Evolutionary conservation across 2,888 invertebrate genomes (phyloP).

Genomic region (Xanthorhoe designata): DNA sequence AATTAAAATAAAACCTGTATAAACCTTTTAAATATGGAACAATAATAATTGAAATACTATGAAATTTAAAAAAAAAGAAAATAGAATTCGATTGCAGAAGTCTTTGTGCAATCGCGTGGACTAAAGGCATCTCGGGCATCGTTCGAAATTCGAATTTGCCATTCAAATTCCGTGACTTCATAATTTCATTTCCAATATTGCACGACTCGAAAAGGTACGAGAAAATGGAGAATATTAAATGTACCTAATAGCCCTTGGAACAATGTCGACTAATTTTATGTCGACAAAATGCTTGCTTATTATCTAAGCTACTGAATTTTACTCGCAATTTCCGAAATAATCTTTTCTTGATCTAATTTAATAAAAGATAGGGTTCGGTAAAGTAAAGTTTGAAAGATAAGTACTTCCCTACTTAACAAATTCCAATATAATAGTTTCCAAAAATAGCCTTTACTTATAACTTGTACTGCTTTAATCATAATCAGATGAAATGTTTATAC

Average conservation of each 20-base stretch:
- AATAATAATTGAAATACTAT: neutral
- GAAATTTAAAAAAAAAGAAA: conserved; percentile 11
- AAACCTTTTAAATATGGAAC: neutral
- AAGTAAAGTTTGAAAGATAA: too few species aligned
- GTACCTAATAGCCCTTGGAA: conserved; percentile 7
- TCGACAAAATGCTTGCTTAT: conserved; percentile 5
- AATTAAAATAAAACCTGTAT: neutral
- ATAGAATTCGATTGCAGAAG: conserved; percentile 18
- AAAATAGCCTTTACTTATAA: too few species aligned
- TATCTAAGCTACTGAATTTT: neutral
- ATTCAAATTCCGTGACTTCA: conserved; percentile 28
- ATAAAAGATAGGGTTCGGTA: neutral
- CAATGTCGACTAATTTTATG: conserved; percentile 12
- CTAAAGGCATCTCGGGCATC: conserved; percentile 18
- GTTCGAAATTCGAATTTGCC: conserved; percentile 21
- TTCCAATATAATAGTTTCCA: too few species aligned
- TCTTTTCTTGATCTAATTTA: neutral
- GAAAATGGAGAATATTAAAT: conserved; percentile 5
- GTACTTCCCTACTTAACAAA: too few species aligned
- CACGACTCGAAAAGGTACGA: conserved; percentile 3
- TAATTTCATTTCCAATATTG: conserved; percentile 24
- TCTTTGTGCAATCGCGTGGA: conserved; percentile 22
- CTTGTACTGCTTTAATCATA: too few species aligned
- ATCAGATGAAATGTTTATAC: too few species aligned
- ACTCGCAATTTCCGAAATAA: neutral